phyloP scores from a whole-genome alignment of 2,888 invertebrate genomes.

The Dusona sp. region DNA sequence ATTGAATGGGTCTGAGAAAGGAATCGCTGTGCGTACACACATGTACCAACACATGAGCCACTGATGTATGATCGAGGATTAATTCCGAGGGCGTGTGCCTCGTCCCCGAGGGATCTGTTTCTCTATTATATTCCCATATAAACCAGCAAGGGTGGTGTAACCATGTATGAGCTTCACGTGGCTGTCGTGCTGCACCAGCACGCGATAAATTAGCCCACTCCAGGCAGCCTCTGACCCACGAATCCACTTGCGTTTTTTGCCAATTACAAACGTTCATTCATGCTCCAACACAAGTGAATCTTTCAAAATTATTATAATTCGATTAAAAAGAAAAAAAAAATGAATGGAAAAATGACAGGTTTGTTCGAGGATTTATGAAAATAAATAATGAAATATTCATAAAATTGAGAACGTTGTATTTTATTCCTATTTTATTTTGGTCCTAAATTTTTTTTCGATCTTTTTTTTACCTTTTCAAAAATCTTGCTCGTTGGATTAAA shows the following conservation, averaged over 20 bases:
- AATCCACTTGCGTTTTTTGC: slow-evolving; percentile 64
- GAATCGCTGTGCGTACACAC: background rate
- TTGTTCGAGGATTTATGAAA: background rate
- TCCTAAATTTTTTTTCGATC: background rate
- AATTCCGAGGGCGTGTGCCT: slow-evolving; percentile 76
- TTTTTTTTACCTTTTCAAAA: no score
- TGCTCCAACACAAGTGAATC: background rate
- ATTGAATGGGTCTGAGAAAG: slow-evolving; percentile 1
- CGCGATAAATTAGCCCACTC: slow-evolving; percentile 65
- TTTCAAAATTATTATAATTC: background rate
- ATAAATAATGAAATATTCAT: background rate
- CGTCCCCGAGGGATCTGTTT: slow-evolving; percentile 68
- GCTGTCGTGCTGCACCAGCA: slow-evolving; percentile 51
- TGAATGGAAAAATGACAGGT: background rate
- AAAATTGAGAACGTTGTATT: no score
- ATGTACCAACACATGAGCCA: slow-evolving; percentile 57
- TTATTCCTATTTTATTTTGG: background rate
- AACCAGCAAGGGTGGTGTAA: slow-evolving; percentile 41
- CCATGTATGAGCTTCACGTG: slow-evolving; percentile 47
- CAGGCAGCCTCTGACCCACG: slow-evolving; percentile 44
- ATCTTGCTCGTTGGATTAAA: no score
- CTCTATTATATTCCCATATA: slow-evolving; percentile 62
- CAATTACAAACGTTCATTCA: slow-evolving; percentile 48
- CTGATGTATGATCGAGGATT: slow-evolving; percentile 78
- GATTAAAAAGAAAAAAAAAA: background rate